Conservation (phyloP, 2,113 vertebrate genomes). For the Theropithecus gelada region DNA sequence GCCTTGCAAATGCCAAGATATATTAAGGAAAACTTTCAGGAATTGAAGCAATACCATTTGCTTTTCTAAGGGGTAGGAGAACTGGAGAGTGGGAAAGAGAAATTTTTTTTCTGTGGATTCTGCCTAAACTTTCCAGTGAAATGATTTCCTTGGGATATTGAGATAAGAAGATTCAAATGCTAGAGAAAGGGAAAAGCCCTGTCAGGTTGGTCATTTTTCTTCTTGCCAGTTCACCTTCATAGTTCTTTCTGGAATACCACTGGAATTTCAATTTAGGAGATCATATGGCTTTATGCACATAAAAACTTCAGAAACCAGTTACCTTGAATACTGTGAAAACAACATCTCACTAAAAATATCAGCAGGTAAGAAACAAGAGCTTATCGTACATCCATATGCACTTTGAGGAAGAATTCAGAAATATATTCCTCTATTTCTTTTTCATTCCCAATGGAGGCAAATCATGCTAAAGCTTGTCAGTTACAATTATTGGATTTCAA, state of each 20-base stretch:
- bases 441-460: slow-evolving; percentile 53
- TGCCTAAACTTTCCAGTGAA: slow-evolving; percentile 39
- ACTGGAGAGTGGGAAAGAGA: background rate
- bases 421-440: background rate
- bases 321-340: background rate
- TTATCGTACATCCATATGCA: background rate
- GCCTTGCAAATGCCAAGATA: background rate
- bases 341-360: slow-evolving; percentile 41
- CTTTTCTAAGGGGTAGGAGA: background rate
- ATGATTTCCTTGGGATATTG: slow-evolving; percentile 23
- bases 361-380: background rate
- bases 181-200: slow-evolving; percentile 30
- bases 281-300: background rate
- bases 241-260: slow-evolving; percentile 13
- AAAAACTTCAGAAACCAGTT: background rate
- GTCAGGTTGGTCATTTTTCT: slow-evolving; percentile 14
- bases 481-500: slow-evolving; percentile 63
- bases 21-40: slow-evolving; percentile 23
- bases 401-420: slow-evolving; percentile 1
- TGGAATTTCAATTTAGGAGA: slow-evolving; percentile 15
- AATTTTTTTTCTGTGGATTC: background rate
- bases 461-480: slow-evolving; percentile 58
- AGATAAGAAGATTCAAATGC: slow-evolving; percentile 30
- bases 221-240: slow-evolving; percentile 26
- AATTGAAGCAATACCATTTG: slow-evolving; percentile 36